Base-by-base conservation (phyloP, 2,113 vertebrate species). In the Grantiella picta region DNA sequence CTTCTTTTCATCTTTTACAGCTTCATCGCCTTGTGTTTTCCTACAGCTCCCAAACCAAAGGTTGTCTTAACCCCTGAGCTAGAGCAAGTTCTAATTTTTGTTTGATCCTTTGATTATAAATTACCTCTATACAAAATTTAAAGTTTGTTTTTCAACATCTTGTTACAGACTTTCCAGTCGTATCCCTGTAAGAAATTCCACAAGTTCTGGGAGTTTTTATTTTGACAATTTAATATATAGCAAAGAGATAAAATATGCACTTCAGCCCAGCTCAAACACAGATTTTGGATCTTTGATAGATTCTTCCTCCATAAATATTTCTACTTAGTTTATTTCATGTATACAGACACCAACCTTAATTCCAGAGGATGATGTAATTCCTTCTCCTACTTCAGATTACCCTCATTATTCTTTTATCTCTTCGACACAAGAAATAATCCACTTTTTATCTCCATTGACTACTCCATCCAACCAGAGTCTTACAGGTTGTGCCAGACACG, bases 1-100 rank as follows among this genome's bases (percentile, higher is more conserved):
- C 22, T 68, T 71, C 38, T 89, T 91, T 90, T 71, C 47, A 78
- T 52, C 73, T 91, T 94, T 90, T 71, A 92, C 69, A 91, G 59
- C 61, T 61, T 92, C 36, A 36, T 65, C 82, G 57, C 72, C 24
- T 90, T 84, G 38, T 5, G 7, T 84, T 89, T 76, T 49, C 59
- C 59, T 35, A 28, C 20, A 86, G 77, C 36, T 89, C 68, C 35
- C 69, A 79, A 79, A 89, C 56, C 59, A 56, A 66, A 66, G 60
- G n/a, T 70, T 68, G 42, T 20, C 69, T 59, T 72, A 71, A 57
- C 47, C 77, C 72, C 64, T 45, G 29, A 33, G 66, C 53, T 71
- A 77, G 29, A 76, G 63, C 24, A 92, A 80, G 23, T 35, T 60
- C 56, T 35, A 19, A 42, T 42, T 71, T 36, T 53, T 70, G 53